A percentile compares a stretch with the other conserved stretches of the same genome.
These are phyloP conservation scores for Rhamnusium bicolor DNA, from an alignment of 2,888 invertebrate genomes.

Conservation along the genomic window DNA sequence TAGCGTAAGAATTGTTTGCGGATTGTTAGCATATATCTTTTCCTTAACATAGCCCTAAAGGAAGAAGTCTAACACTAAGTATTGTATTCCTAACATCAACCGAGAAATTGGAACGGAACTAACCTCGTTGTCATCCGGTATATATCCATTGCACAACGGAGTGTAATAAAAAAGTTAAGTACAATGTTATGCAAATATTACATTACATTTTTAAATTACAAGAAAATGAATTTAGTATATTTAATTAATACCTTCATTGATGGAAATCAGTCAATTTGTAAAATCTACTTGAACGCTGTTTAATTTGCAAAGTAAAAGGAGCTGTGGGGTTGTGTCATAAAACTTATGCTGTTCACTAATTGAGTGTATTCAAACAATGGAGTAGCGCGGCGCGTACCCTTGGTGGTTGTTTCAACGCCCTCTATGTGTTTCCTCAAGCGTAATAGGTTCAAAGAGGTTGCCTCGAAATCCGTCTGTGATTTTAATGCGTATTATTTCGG, in stretches of 20 bases:
- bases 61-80: no score
- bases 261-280: conserved; percentile 24
- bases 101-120: no score
- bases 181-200: no score
- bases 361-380: conserved; percentile 70
- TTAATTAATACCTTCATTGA: conserved; percentile 10
- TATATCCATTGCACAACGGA: no score
- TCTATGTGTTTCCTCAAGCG: conserved; percentile 64
- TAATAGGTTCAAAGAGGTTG: conserved; percentile 69
- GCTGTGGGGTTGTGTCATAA: conserved; percentile 47
- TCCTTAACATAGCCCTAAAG: no score
- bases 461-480: conserved; percentile 68
- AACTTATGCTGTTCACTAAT: conserved; percentile 66
- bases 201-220: no score
- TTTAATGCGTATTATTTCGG: conserved; percentile 71
- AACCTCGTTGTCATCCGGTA: no score
- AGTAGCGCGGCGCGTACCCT: conserved; percentile 60
- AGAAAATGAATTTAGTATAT: no score
- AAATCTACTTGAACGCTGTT: conserved; percentile 40
- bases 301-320: conserved; percentile 40
- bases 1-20: no score
- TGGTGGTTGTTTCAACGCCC: conserved; percentile 64
- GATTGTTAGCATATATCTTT: no score
- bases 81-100: no score
- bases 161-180: no score